Evolutionary conservation across 2,888 invertebrate species (phyloP).

Genomic region (Xestia rhomboidea): DNA sequence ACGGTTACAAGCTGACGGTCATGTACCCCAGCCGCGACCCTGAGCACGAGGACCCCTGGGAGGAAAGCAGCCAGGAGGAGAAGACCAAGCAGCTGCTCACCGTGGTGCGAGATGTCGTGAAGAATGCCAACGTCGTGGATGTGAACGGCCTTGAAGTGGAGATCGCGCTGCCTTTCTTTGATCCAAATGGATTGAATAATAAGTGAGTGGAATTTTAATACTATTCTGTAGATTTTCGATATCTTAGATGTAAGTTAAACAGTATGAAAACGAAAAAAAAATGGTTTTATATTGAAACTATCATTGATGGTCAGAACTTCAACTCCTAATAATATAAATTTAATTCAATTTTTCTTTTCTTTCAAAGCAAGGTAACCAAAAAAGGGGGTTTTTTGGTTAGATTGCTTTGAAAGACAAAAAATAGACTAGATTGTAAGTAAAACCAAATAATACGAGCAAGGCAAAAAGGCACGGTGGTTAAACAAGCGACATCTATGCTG

Average conservation of each 20-base stretch:
- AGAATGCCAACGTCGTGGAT: constrained; percentile 85
- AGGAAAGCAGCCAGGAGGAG: constrained; percentile 75
- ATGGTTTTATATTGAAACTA: background rate
- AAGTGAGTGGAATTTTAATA: constrained; percentile 82
- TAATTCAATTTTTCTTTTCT: background rate
- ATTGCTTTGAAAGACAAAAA: background rate
- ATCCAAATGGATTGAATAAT: constrained; percentile 86
- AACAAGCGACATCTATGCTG: background rate
- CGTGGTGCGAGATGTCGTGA: constrained; percentile 81
- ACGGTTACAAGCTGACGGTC: constrained; percentile 89
- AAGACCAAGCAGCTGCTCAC: constrained; percentile 82
- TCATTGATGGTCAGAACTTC: background rate
- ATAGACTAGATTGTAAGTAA: background rate
- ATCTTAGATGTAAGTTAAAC: background rate
- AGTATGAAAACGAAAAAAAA: background rate
- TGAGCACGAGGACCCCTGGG: constrained; percentile 50
- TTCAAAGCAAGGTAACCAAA: too few species aligned
- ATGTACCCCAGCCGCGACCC: constrained; percentile 74
- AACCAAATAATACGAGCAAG: background rate
- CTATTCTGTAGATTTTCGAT: background rate
- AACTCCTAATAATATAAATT: background rate
- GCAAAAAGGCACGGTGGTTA: background rate
- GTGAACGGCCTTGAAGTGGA: constrained; percentile 82
- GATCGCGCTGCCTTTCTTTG: constrained; percentile 89
- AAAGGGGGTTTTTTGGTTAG: background rate